These are phyloP conservation scores for Danaus chrysippus DNA, from an alignment of 2,888 invertebrate genomes.

Conservation along the genomic window DNA sequence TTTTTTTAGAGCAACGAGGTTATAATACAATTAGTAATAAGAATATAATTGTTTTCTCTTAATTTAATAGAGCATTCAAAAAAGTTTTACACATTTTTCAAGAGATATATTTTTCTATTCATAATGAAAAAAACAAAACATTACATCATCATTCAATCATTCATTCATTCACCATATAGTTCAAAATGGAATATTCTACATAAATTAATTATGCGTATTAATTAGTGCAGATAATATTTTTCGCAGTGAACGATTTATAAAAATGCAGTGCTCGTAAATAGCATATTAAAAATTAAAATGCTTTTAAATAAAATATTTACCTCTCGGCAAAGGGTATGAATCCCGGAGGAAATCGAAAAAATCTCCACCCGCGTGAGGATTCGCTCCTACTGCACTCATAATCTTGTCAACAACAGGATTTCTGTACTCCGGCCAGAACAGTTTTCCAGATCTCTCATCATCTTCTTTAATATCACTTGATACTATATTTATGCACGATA, in stretches of 20 bases:
- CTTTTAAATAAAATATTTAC: constrained; percentile 41
- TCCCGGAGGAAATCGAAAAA: constrained; percentile 59
- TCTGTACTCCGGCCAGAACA: constrained; percentile 11
- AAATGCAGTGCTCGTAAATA: not conserved
- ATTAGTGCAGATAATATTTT: not conserved
- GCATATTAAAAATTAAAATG: not conserved
- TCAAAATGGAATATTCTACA: too few species aligned
- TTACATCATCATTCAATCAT: too few species aligned
- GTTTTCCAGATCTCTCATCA: not conserved
- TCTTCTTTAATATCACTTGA: not conserved
- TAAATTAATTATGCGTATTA: not conserved
- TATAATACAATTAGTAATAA: too few species aligned
- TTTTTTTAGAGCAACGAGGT: too few species aligned
- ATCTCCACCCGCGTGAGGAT: constrained; percentile 40
- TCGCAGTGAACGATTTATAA: too few species aligned
- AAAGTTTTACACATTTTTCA: too few species aligned
- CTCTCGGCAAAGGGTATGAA: constrained; percentile 54
- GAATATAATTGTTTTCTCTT: too few species aligned
- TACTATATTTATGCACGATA: not conserved
- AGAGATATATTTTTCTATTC: too few species aligned
- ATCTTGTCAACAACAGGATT: constrained; percentile 38
- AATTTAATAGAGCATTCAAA: too few species aligned
- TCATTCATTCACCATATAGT: too few species aligned
- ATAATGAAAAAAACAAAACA: too few species aligned
- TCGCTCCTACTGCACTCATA: constrained; percentile 40